Base-by-base conservation (phyloP, 2,797 vertebrate species). In the Sphaeramia orbicularis region DNA sequence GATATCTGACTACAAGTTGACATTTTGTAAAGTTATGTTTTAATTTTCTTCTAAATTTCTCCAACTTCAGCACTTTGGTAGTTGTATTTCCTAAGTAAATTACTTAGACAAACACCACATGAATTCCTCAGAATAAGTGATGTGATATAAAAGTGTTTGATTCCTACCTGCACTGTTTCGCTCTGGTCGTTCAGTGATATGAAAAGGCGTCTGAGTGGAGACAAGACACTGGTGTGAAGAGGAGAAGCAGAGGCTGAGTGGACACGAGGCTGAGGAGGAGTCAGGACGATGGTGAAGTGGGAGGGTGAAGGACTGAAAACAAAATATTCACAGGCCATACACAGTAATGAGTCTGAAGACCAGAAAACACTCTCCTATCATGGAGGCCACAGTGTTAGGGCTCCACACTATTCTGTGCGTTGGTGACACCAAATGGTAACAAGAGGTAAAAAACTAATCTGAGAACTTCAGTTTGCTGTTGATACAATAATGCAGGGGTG, bases 181-280 rank as follows among this genome's bases (percentile, higher is more conserved):
- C 40, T 37, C 49, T 56, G 44, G 30, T 19, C 37, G 27, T 35
- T 66, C 3, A 4, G 32, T 62, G 21, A 59, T 71, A 3, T 41
- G 12, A 27, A 51, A 55, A 65, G 67, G 64, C 4, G 58, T 21
- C 45, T 48, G 59, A 72, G 78, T 21, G 41, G 43, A 70, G 68
- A 41, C 42, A 42, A 84, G 68, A 70, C 77, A 65, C 67, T 74
- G 70, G 65, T 64, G 67, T 59, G 60, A 65, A 57, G 67, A 36
- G 30, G 67, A 58, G 66, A 56, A 52, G 57, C 35, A 50, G 54
- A 75, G 71, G 61, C 66, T 77, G 57, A 71, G 56, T 24, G 65
- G 71, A 82, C 69, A 48, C 24, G 15, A 8, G 52, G 27, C 71
- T 72, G 70, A 47, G 89, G 89, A 89, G 83, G 81, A 90, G 86